phyloP scores from a whole-genome alignment of 2,888 invertebrate species.

The Rhyacophila evoluta region DNA sequence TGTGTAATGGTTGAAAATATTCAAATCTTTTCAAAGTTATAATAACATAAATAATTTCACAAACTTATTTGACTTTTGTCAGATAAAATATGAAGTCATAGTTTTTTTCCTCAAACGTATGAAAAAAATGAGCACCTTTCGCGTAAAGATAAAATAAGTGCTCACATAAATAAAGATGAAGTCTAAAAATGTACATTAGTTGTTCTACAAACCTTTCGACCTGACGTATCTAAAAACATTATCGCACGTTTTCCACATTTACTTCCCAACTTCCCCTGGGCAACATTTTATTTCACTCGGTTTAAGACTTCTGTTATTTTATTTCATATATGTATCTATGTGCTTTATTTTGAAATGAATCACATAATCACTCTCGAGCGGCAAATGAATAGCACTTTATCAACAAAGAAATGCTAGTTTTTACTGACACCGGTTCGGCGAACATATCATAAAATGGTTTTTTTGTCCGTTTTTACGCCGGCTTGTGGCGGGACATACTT shows the following conservation, averaged over 20 bases:
- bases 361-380: not conserved
- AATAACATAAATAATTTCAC: too few species aligned
- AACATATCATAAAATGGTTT: too few species aligned
- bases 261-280: not conserved
- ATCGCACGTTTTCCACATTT: conserved; percentile 16
- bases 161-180: not conserved
- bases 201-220: not conserved
- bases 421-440: not conserved
- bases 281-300: conserved; percentile 20
- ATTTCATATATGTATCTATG: not conserved
- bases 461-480: too few species aligned
- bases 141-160: not conserved
- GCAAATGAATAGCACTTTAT: not conserved
- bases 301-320: not conserved
- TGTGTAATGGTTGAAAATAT: too few species aligned
- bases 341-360: not conserved
- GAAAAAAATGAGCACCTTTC: too few species aligned
- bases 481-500: too few species aligned
- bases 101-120: too few species aligned
- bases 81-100: too few species aligned
- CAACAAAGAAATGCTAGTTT: not conserved
- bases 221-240: not conserved
- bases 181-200: not conserved
- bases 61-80: too few species aligned
- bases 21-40: too few species aligned